Base-by-base conservation (phyloP, 2,797 vertebrate species). In the Synaphobranchus kaupii region DNA sequence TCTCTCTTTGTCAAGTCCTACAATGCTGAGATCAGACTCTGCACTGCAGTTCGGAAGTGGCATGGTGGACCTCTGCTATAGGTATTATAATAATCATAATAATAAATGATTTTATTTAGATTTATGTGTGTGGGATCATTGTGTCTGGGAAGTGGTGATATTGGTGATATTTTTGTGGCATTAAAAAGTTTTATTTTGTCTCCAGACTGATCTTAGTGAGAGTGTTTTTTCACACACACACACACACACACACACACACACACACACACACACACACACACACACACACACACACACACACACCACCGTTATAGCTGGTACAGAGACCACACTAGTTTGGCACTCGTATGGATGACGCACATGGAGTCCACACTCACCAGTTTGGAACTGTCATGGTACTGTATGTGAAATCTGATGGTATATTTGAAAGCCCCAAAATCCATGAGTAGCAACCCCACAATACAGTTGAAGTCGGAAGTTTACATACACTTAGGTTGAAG, bases 301-400 rank as follows among this genome's bases (percentile, higher is more conserved):
- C 56, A 95, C 94, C 94, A n/a, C n/a, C n/a, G n/a, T 94, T 95
- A 95, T 91, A 94, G 93, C 94, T 94, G 3, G 22, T 63, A 22
- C 25, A 28, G 66, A 71, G 9, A 71, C 66, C 66, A 71, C 6
- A 71, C 25, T 5, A 28, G n/a, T 71, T 71, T 71, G n/a, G 3
- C 10, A 71, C 1, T 63, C 20, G 25, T 63, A 4, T 2, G 20
- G 60, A 63, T 63, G 25, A n/a, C 60, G 25, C 52, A 12, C 60
- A 63, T 54, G 52, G 52, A 54, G 52, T 12, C 15, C 52, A 12
- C 10, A 13, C 52, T 54, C 9, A 54, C 0, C 52, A 54, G 52
- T 54, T 54, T 54, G n/a, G n/a, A 13, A 13, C 15, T 10, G 10
- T 12, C 10, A 54, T n/a, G n/a, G 52, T 54, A 39, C 39, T 39